Evolutionary conservation across 2,888 invertebrate species (phyloP), one percentile per base, ranked within the genome.

Genomic region (Entomobrya proxima): DNA sequence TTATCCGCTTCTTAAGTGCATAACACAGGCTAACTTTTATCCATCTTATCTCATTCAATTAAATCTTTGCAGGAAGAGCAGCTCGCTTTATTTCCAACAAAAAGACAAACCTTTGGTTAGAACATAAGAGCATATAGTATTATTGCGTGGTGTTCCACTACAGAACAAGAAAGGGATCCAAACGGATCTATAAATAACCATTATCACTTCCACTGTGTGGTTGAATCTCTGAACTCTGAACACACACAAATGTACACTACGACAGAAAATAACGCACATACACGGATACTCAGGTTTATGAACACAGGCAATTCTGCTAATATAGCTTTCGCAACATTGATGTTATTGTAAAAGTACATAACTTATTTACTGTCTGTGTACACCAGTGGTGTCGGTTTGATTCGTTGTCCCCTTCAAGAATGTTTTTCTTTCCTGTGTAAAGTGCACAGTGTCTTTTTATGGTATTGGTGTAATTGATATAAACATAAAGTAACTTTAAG

Each of bases 171-270:
- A 55, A 52, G 75, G 76, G 44, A 69, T 77, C 72, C 78, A 72
- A 72, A 85, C 78, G 84, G 84, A 85, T 85, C 84, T 85, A 85
- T 85, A 85, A 85, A 85, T 85, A 85, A 85, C 78, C 50, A 78
- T 85, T 85, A 85, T 85, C 78, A 85, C 83, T 84, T 84, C 83
- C 77, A 55, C 61, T 79, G 67, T n/a, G n/a, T 67, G 32, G 50
- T 18, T 47, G 64, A 78, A 64, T 44, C 24, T 47, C 32, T 30
- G 13, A n/a, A 61, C 77, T 50, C 44, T 1, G 24, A 18, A 27
- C 30, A 47, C 30, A 11, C 47, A n/a, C 24, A 47, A n/a, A n/a
- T n/a, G n/a, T n/a, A 35, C 18, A 21, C 35, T 18, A 9, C 9
- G n/a, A 35, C 15, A 32, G 50, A 52, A 18, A 52, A 21, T 24